Conservation (phyloP, 1,140 invertebrate species). For the Drosophila malerkotliana region DNA sequence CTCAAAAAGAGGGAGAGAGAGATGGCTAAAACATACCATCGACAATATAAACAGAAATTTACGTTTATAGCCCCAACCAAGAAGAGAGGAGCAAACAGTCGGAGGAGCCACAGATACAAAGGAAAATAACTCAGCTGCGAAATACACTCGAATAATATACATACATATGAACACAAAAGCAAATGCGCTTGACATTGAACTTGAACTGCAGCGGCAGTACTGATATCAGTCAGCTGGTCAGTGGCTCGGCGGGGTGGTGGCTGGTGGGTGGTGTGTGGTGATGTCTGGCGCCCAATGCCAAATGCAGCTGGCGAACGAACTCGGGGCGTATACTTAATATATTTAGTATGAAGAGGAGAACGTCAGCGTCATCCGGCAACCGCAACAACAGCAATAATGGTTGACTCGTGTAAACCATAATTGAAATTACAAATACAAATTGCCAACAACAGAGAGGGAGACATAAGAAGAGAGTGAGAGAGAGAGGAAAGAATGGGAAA, state of each 20-base stretch:
- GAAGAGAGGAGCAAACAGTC: slow-evolving; percentile 14
- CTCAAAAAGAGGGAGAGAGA: slow-evolving; percentile 5
- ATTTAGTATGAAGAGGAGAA: neutral
- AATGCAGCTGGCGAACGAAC: slow-evolving; percentile 44
- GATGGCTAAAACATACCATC: slow-evolving; percentile 11
- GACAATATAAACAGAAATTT: slow-evolving; percentile 57
- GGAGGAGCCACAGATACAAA: slow-evolving; percentile 35
- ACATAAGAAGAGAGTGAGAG: neutral
- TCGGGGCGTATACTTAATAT: slow-evolving; percentile 40
- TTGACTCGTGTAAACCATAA: slow-evolving; percentile 41
- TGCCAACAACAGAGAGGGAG: neutral
- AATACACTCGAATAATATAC: slow-evolving; percentile 33
- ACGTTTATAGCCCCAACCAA: slow-evolving; percentile 33
- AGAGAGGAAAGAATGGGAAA: neutral
- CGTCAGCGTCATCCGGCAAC: slow-evolving; percentile 16
- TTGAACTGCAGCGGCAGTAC: slow-evolving; percentile 62
- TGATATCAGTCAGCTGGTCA: slow-evolving; percentile 24
- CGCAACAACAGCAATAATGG: slow-evolving; percentile 24
- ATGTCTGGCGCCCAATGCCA: slow-evolving; percentile 24
- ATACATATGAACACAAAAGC: slow-evolving; percentile 33
- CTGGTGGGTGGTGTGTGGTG: neutral
- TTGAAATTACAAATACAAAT: slow-evolving; percentile 50
- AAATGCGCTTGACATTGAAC: slow-evolving; percentile 83
- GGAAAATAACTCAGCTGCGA: slow-evolving; percentile 18
- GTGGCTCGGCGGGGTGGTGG: neutral